Evolutionary conservation across 1,140 invertebrate species (phyloP).

Genomic region (Mamestra configurata): DNA sequence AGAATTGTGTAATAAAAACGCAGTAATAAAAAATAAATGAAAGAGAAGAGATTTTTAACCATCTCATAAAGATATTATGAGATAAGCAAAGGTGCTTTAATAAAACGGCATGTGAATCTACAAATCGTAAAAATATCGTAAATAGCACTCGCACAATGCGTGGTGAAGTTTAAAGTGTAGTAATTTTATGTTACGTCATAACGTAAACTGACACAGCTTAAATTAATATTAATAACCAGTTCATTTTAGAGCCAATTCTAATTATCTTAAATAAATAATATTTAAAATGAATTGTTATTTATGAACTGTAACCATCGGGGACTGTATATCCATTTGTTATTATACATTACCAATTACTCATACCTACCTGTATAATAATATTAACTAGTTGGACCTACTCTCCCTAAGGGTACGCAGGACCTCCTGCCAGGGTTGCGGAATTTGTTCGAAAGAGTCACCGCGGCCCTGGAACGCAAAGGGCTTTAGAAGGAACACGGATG

Average conservation of each 20-base stretch:
- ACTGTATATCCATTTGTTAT: too few relatives aligned
- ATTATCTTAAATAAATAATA: not conserved
- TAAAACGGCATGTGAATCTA: conserved; percentile 69
- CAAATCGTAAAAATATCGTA: conserved; percentile 67
- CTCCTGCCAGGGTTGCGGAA: too few relatives aligned
- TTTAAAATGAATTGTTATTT: too few relatives aligned
- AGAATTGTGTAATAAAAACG: conserved; percentile 63
- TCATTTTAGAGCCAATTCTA: not conserved
- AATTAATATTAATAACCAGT: not conserved
- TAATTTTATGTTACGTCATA: not conserved
- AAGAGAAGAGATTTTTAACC: conserved; percentile 67
- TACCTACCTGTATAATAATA: too few relatives aligned
- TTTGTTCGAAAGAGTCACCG: too few relatives aligned
- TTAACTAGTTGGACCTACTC: too few relatives aligned
- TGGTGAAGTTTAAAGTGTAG: conserved; percentile 5
- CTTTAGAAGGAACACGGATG: too few relatives aligned
- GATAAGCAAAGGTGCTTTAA: conserved; percentile 64
- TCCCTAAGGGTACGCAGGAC: too few relatives aligned
- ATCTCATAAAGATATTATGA: conserved; percentile 67
- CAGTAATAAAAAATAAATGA: conserved; percentile 69
- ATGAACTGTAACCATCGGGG: too few relatives aligned
- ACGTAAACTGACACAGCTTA: not conserved
- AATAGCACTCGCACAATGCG: conserved; percentile 55
- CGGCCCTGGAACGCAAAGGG: too few relatives aligned
- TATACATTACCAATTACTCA: too few relatives aligned